Evolutionary conservation across 2,113 vertebrate genomes (phyloP), one percentile per base, ranked within the genome.

Genomic region (Corythaeola cristata): DNA sequence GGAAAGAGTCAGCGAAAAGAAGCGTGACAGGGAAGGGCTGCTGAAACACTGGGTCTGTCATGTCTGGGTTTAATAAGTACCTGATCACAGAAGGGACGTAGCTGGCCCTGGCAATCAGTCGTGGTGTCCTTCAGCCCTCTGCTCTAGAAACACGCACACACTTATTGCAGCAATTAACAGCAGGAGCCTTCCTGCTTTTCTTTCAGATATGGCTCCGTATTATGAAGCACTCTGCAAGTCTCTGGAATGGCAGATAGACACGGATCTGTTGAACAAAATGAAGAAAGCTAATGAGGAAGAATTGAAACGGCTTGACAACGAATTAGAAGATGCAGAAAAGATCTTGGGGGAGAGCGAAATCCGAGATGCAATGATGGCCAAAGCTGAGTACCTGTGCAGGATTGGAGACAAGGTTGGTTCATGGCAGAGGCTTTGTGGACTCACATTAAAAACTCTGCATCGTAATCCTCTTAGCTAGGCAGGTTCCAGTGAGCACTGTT

Each of bases 281-380:
- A 99, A 99, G 95, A 99, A 99, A 81, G 98, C 99, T 5, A 99
- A 99, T 0, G 99, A 99, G 73, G 99, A 99, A 12, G 99, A 99
- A 80, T 30, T 99, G 97, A 99, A 99, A 84, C 98, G 99, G 3
- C 96, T 99, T 37, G 99, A 99, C 53, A 99, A 99, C 0, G 98
- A 99, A 16, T 96, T 99, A 87, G 99, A 99, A 77, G 99, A 99
- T 27, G 99, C 99, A 0, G 99, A 99, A 97, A 99, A 99, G 96
- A 99, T 98, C 82, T 64, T 99, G 59, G 99, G 99, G 27, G 99
- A 99, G 97, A 99, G 99, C 0, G 99, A 99, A 97, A 99, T 99
- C 87, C 98, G 99, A 16, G 99, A 99, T 60, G 99, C 99, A 0
- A 99, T 99, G 99, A 99, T 99, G 99, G 98, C 99, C 35, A 99